Base-by-base conservation (phyloP, 2,113 vertebrate species). In the Nibea albiflora region DNA sequence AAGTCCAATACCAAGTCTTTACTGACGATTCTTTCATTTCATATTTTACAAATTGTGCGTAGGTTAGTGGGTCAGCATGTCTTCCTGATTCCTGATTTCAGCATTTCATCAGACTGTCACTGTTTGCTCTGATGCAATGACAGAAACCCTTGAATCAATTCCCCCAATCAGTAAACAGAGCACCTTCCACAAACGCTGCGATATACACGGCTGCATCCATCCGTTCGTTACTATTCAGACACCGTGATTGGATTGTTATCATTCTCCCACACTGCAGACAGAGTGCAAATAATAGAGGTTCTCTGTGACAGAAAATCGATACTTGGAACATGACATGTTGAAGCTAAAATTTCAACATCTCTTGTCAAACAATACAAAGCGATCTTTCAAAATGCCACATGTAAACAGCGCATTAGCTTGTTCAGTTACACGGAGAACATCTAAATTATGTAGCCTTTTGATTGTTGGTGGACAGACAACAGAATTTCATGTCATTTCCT, bases 241-340 rank as follows among this genome's bases (percentile, higher is more conserved):
- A 63, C 24, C 52, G 31, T 15, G 52, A 85, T 28, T 81, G 63
- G 11, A 77, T 73, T 56, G 61, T 75, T 19, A 66, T 77, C 72
- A 80, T 28, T 65, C 69, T 78, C 61, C 68, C 53, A 62, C 31
- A 65, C 76, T 22, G 74, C 63, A 87, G 76, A 85, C 76, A 69
- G 22, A 77, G 61, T 2, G 53, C 76, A 89, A 90, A 87, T 68
- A 75, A 74, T 78, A 83, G 88, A 81, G 70, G 83, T 69, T 76
- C 19, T 47, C 56, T 64, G 58, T 69, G 78, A 76, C 76, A 88
- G 73, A 80, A 90, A 86, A 91, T 83, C 88, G 64, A 91, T 89
- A 77, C 7, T 24, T 61, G 58, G 15, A 81, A 66, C 14, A 61
- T 54, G 54, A 62, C 19, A 79, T 80, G 11, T 83, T 64, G 78